phyloP scores from a whole-genome alignment of 2,797 vertebrate species.

The Phoxinus dragarum region DNA sequence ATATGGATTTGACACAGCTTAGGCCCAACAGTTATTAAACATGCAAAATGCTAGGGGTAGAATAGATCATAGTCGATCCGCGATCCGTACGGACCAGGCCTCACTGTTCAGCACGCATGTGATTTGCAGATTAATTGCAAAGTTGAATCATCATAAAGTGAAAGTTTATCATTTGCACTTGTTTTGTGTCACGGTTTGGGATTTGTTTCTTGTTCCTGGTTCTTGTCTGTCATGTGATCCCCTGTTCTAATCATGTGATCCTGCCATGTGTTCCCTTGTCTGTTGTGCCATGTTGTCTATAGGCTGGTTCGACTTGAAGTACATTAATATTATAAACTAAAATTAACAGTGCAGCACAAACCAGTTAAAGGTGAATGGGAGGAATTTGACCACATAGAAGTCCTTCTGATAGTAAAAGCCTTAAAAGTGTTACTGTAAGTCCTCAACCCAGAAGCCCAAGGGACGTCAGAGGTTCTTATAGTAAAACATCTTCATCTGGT shows the following conservation, averaged over 20 bases:
- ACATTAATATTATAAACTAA: not conserved
- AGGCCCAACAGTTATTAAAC: slow-evolving; percentile 29
- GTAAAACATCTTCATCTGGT: no score
- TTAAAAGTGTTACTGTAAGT: not conserved
- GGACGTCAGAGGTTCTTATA: no score
- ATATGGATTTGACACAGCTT: slow-evolving; percentile 17
- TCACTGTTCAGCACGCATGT: no score
- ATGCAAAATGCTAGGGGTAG: slow-evolving; percentile 13
- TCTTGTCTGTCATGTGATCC: no score
- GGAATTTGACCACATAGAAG: not conserved
- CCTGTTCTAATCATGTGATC: no score
- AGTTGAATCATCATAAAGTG: no score
- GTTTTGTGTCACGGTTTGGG: no score
- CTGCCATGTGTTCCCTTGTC: no score
- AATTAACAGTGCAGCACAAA: not conserved
- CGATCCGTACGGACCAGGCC: not conserved
- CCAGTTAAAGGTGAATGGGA: not conserved
- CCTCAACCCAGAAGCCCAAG: not conserved
- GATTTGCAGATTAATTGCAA: no score
- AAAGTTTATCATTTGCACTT: no score
- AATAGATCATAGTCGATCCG: not conserved
- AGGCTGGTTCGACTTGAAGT: not conserved
- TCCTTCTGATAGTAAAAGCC: not conserved
- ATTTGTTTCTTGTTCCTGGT: no score
- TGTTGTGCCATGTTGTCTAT: no score